Percentiles rank a stretch among this genome's conserved stretches.
Evolutionary conservation across 2,888 invertebrate species (phyloP).

Genomic region (Isotomurus palustris): DNA sequence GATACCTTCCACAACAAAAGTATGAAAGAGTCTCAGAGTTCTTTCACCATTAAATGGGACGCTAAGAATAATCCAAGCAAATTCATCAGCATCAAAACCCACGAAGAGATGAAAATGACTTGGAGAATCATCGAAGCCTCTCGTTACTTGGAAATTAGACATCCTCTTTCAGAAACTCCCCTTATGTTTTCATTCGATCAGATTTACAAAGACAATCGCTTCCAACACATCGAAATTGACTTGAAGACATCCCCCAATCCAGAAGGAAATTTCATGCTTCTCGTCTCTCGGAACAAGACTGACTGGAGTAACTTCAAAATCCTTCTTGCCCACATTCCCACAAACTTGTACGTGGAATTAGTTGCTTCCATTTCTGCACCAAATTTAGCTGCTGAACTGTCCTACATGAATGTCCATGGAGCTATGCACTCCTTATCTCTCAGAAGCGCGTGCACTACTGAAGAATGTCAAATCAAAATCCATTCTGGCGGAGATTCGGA

Average conservation of each 20-base stretch:
- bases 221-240: slow-evolving; percentile 20
- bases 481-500: no score
- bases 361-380: background rate
- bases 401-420: slow-evolving; percentile 26
- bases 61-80: slow-evolving; percentile 42
- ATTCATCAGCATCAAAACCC: slow-evolving; percentile 38
- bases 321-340: background rate
- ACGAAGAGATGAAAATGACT: slow-evolving; percentile 22
- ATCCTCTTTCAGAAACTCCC: slow-evolving; percentile 42
- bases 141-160: slow-evolving; percentile 34
- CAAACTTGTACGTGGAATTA: background rate
- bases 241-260: slow-evolving; percentile 11
- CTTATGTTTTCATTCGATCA: slow-evolving; percentile 39
- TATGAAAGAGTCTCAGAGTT: slow-evolving; percentile 14
- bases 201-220: slow-evolving; percentile 18
- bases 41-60: slow-evolving; percentile 47
- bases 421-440: no score
- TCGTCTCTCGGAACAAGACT: slow-evolving; percentile 15
- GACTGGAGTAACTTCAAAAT: slow-evolving; percentile 20
- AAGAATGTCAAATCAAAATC: no score
- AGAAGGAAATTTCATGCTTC: slow-evolving; percentile 10
- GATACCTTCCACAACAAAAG: slow-evolving; percentile 9
- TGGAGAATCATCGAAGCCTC: slow-evolving; percentile 31
- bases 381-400: slow-evolving; percentile 4
- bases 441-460: no score